phyloP scores from a whole-genome alignment of 2,797 vertebrate species.

The Lepidocolaptes lacrymiger region DNA sequence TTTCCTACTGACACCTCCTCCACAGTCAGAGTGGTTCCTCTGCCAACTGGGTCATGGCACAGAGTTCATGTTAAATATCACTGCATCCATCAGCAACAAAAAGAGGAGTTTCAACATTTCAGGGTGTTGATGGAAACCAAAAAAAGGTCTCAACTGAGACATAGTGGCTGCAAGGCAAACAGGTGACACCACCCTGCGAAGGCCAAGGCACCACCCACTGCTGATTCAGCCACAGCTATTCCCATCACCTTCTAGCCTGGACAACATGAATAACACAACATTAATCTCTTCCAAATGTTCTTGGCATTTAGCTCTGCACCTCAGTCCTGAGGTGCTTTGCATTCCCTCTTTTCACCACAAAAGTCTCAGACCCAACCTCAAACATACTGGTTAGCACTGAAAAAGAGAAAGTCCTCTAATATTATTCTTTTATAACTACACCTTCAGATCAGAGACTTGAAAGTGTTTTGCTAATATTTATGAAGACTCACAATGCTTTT shows the following conservation, averaged over 20 bases:
- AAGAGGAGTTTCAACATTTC: background rate
- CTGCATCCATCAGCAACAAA: constrained; percentile 2
- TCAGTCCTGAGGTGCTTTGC: background rate
- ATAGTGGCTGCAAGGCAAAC: background rate
- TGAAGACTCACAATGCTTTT: background rate
- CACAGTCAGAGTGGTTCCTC: background rate
- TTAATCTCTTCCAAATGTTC: background rate
- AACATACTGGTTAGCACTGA: background rate
- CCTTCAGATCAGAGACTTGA: background rate
- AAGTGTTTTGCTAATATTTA: background rate
- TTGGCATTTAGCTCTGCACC: background rate
- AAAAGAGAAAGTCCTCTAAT: background rate
- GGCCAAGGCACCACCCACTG: background rate
- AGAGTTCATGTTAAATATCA: background rate
- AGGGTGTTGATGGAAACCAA: background rate
- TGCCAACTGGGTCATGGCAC: background rate
- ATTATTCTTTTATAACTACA: background rate
- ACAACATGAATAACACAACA: background rate
- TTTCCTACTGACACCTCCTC: constrained; percentile 45
- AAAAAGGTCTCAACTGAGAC: background rate
- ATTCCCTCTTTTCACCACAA: rapidly evolving
- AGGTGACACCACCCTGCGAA: background rate
- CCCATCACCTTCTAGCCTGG: background rate
- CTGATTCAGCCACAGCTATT: background rate
- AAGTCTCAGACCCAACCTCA: background rate